Base-by-base conservation (phyloP, 1,140 invertebrate species). In the Aphelinus atriplicis region DNA sequence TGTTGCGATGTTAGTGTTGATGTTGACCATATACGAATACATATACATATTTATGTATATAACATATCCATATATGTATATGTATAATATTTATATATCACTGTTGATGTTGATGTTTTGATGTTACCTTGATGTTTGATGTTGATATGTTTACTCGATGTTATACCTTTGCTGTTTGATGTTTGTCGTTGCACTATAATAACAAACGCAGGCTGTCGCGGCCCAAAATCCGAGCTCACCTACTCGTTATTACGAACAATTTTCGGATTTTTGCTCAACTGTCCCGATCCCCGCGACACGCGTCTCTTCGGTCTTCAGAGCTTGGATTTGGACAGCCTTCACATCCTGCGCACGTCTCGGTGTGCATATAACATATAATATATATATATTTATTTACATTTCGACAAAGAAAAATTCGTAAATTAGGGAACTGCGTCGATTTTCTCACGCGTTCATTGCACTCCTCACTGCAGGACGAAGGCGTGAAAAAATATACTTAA, bases 111-210 rank as follows among this genome's bases (percentile, higher is more conserved):
- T 80, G 79, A 79, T 83, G 82, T 83, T 75, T 68, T 77, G 78
- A 68, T 83, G 81, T 83, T 64, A 70, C 55, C 4, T 76, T 79
- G 71, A 80, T 81, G 81, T 78, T 82, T 86, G 79, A 85, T 87
- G 86, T 87, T 82, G 82, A 87, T 85, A 84, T 87, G 81, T 87
- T 87, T 87, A 86, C 82, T 87, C 83, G 84, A 86, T 87, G 85
- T 87, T 85, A 87, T 26, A 26, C 26, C 80, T 81, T 86, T 87
- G 84, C 84, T 87, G 84, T 86, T 87, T 86, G 84, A 85, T 88
- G 86, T 88, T 87, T 87, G 84, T 86, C 83, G 85, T 87, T 87
- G 86, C 86, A 87, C 85, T 83, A 80, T 81, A 81, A 71, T 64
- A 77, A 76, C 7, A 70, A 60, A 64, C 26, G 53, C 73, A 70